These are phyloP conservation scores for Labia minor DNA, from an alignment of 2,888 invertebrate genomes.

Conservation along the genomic window DNA sequence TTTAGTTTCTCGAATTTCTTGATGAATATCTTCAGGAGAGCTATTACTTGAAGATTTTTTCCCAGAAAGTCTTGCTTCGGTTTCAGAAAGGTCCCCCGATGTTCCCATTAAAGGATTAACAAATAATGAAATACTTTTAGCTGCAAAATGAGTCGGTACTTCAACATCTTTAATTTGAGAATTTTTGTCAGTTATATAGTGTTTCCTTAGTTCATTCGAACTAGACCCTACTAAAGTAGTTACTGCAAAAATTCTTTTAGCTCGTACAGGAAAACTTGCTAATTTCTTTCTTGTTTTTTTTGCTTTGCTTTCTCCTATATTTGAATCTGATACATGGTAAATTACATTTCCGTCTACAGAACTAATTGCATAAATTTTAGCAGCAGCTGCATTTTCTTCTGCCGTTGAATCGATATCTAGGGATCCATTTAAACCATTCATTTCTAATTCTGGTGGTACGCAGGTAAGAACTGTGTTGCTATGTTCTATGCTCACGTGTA, in stretches of 20 bases:
- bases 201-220: slow-evolving; percentile 30
- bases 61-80: not conserved
- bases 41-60: not conserved
- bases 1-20: slow-evolving; percentile 14
- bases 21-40: not conserved
- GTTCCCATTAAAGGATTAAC: slow-evolving; percentile 44
- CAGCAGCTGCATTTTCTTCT: slow-evolving; percentile 34
- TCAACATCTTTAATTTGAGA: slow-evolving; percentile 38
- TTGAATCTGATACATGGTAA: slow-evolving; percentile 44
- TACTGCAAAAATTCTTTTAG: slow-evolving; percentile 43
- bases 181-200: slow-evolving; percentile 38
- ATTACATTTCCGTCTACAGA: slow-evolving; percentile 69
- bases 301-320: slow-evolving; percentile 23
- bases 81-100: not conserved
- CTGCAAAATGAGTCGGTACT: slow-evolving; percentile 41
- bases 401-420: slow-evolving; percentile 33
- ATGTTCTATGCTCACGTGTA: slow-evolving; percentile 52
- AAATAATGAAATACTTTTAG: slow-evolving; percentile 50
- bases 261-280: slow-evolving; percentile 35
- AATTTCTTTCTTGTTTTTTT: slow-evolving; percentile 29
- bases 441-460: slow-evolving; percentile 32
- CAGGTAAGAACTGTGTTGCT: slow-evolving; percentile 22
- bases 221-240: slow-evolving; percentile 38
- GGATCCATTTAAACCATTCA: slow-evolving; percentile 36
- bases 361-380: slow-evolving; percentile 69